Evolutionary conservation across 2,888 invertebrate species (phyloP), one percentile per base, ranked within the genome.

Genomic region (Ophioninae sp.): DNA sequence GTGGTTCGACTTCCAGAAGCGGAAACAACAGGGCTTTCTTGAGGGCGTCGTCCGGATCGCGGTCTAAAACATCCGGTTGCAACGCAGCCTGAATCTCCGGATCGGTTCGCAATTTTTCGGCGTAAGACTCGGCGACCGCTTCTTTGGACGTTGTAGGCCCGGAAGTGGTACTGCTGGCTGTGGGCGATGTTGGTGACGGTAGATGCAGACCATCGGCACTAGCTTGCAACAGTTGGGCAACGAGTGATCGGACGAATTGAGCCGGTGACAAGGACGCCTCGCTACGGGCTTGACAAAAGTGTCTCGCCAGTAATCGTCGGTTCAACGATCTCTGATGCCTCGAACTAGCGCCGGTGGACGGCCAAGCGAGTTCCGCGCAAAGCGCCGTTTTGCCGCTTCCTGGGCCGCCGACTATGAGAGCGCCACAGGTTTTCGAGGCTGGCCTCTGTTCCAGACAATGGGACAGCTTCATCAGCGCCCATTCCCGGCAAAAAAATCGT

Each of bases 381-480:
- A 98, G 94, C 37, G 98, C 97, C 6, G 98, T 98, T 92, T 99
- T 99, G 0, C 99, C 99, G 87, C 98, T 97, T 23, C 99, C 99
- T 0, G 98, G 97, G 0, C 98, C 98, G 86, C 97, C 98, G 83
- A 98, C 94, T 76, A 99, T 95, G 67, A 99, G 94, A 1, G 98
- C 97, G 0, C 99, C 99, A 88, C 97, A 97, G 0, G 97, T 96
- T 93, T 98, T 97, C 86, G 96, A 96, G 20, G 95, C 95, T 0
- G 97, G 96, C 82, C 98, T 94, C 93, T 98, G 97, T 90, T 99
- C 98, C 88, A 99, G 93, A 88, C 98, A 98, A 89, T 98, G 96
- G 1, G 96, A 96, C 56, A 99, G 95, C 93, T 99, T 99, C 93
- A 97, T 97, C 89, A 99, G 97, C 7, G 97, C 98, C 99, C 99